Evolutionary conservation across 2,113 vertebrate genomes (phyloP).

Genomic region (Centropus unirufus): DNA sequence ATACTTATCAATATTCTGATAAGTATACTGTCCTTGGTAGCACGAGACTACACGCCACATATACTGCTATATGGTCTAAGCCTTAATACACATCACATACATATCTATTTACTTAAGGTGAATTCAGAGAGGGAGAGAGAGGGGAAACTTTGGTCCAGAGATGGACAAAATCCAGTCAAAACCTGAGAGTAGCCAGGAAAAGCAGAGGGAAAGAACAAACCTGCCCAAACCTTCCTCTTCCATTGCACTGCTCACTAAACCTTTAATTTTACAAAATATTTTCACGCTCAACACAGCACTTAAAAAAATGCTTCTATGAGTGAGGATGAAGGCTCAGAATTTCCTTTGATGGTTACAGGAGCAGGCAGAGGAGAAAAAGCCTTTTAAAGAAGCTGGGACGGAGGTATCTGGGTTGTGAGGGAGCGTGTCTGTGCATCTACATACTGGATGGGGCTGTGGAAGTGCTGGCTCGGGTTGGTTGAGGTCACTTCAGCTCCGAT

Average conservation of each 20-base stretch:
- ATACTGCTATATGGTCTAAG: neutral
- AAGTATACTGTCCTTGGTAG: fast-evolving
- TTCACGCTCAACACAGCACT: neutral
- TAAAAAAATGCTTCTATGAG: neutral
- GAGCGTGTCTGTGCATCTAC: neutral
- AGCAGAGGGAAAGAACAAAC: neutral
- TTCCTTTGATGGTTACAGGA: constrained; percentile 35
- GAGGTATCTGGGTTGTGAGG: neutral
- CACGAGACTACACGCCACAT: neutral
- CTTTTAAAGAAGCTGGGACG: neutral
- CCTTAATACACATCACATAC: neutral
- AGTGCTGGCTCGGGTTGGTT: fast-evolving
- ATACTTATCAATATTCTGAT: neutral
- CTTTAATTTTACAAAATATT: neutral
- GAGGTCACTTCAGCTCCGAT: constrained; percentile 2
- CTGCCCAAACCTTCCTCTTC: neutral
- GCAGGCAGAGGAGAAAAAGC: constrained; percentile 8
- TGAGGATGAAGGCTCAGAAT: neutral
- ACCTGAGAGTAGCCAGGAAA: neutral
- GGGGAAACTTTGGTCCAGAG: neutral
- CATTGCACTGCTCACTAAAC: neutral
- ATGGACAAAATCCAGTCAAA: constrained; percentile 15
- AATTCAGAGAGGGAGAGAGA: neutral
- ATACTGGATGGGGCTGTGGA: neutral
- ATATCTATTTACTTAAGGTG: neutral